Evolutionary conservation across 2,888 invertebrate species (phyloP).

Genomic region (Lithophane semibrunnea): DNA sequence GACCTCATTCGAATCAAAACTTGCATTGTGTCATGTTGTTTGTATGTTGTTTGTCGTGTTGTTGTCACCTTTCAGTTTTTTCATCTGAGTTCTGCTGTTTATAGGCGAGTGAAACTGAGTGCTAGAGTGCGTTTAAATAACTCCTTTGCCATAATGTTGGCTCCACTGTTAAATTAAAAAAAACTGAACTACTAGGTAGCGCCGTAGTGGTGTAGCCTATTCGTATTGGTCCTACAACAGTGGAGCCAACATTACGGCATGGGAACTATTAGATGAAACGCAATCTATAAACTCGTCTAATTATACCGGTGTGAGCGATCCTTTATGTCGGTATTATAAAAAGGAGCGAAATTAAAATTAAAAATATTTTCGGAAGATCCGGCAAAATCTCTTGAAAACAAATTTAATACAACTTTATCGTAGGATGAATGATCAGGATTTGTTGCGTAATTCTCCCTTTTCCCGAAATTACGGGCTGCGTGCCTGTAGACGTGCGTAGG

Average conservation of each 20-base stretch:
- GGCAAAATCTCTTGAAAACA: conserved; percentile 47
- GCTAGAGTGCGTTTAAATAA: no score
- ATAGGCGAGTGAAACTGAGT: background rate
- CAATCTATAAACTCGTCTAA: conserved; percentile 7
- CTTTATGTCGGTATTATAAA: conserved; percentile 16
- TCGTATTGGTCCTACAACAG: no score
- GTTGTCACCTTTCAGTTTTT: conserved; percentile 15
- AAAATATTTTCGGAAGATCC: conserved; percentile 38
- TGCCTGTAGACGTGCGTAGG: conserved; percentile 20
- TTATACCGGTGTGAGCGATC: background rate
- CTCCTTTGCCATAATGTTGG: no score
- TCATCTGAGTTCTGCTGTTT: background rate
- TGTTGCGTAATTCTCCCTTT: conserved; percentile 29
- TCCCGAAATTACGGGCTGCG: conserved; percentile 13
- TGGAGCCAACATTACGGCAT: no score
- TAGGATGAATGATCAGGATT: conserved; percentile 26
- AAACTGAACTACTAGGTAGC: no score
- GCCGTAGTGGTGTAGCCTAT: no score
- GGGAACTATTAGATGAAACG: no score
- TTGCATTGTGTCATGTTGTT: conserved; percentile 12
- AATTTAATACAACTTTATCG: conserved; percentile 51
- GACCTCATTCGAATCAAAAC: conserved; percentile 1
- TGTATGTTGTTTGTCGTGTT: no score
- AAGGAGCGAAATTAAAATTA: conserved; percentile 13
- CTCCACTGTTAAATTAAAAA: no score